Conservation (phyloP, 2,797 vertebrate genomes). For the Chromobotia macracanthus region DNA sequence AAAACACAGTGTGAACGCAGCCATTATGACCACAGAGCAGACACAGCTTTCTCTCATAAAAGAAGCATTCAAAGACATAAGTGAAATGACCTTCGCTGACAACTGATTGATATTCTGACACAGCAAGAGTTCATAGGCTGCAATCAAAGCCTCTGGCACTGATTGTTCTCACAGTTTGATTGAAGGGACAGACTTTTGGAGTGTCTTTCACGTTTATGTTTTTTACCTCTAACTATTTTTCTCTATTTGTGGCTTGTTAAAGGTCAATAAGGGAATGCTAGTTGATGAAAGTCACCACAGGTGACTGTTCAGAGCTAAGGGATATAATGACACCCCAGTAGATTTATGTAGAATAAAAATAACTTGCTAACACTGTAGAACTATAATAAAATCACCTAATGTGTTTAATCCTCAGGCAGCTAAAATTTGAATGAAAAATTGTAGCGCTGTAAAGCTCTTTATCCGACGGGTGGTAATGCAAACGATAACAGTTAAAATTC, state of each 20-base stretch:
- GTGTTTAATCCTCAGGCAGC: conserved; percentile 2
- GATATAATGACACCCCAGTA: not conserved
- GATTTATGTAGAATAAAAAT: not conserved
- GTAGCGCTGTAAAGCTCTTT: not conserved
- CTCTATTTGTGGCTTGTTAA: conserved; percentile 15
- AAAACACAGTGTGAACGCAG: not conserved
- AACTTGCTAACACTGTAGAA: not conserved
- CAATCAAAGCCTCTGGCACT: conserved; percentile 23
- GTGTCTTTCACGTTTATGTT: conserved; percentile 14
- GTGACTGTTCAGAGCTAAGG: too few relatives aligned
- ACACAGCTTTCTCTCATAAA: not conserved
- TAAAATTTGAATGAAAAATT: not conserved
- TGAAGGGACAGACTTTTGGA: conserved; percentile 24
- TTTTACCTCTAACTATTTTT: conserved; percentile 3
- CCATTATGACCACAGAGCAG: not conserved
- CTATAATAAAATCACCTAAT: not conserved
- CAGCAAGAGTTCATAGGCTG: not conserved
- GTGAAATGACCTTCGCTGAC: conserved; percentile 16
- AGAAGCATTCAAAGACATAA: conserved; percentile 4
- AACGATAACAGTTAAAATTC: not conserved
- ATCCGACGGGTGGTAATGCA: too few relatives aligned
- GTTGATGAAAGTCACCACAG: not conserved
- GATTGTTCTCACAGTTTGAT: conserved; percentile 44
- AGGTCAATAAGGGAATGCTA: not conserved
- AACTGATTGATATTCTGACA: conserved; percentile 27